phyloP scores from a whole-genome alignment of 2,797 vertebrate genomes.

The Sebastes baramenuke region DNA sequence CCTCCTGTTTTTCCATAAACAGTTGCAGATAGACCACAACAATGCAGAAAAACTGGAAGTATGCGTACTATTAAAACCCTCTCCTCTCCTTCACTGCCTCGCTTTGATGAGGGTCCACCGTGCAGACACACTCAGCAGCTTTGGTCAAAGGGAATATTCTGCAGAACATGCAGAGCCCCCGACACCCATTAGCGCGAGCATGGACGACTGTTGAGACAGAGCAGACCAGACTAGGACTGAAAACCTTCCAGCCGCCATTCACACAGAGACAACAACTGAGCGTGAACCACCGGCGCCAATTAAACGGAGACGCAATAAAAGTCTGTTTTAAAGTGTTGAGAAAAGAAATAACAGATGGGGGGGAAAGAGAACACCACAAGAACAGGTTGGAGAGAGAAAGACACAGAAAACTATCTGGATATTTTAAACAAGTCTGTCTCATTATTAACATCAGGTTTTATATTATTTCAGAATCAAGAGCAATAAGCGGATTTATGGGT shows the following conservation, averaged over 20 bases:
- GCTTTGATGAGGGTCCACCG: conserved; percentile 27
- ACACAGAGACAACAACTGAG: conserved; percentile 3
- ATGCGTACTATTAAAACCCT: conserved; percentile 27
- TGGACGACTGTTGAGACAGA: not conserved
- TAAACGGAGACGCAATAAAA: conserved; percentile 32
- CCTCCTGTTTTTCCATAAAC: conserved; percentile 70
- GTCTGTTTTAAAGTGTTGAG: conserved; percentile 1
- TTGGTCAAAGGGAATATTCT: conserved; percentile 18
- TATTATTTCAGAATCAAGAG: not conserved
- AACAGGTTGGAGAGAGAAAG: not conserved
- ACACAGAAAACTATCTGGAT: not conserved
- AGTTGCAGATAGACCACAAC: conserved; percentile 60
- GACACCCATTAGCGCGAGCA: not conserved
- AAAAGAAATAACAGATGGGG: not conserved
- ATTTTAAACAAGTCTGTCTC: not conserved
- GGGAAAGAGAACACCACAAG: not conserved
- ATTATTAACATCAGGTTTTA: not conserved
- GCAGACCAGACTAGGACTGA: not conserved
- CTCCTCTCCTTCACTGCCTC: not conserved
- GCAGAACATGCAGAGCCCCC: not conserved
- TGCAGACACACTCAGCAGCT: conserved; percentile 45
- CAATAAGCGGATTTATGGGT: not conserved
- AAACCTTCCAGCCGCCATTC: conserved; percentile 15
- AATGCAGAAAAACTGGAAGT: conserved; percentile 58
- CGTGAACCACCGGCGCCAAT: conserved; percentile 29